Percentiles rank a stretch among this genome's conserved stretches.
These are phyloP conservation scores for Psophia crepitans DNA, from an alignment of 2,113 vertebrate genomes.

Conservation along the genomic window DNA sequence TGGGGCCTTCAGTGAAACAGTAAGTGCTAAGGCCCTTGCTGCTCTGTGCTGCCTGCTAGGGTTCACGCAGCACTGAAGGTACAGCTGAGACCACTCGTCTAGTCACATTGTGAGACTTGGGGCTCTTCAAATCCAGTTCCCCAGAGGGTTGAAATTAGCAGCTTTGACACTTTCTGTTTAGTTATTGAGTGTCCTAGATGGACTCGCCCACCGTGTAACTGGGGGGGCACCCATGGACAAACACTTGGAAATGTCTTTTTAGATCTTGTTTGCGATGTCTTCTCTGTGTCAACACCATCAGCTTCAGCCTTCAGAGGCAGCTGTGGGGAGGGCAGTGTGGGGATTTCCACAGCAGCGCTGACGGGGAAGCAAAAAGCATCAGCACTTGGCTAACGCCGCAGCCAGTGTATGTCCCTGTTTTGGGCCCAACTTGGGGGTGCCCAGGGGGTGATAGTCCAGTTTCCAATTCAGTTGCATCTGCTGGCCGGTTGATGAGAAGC, in stretches of 20 bases:
- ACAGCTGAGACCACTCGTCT: neutral
- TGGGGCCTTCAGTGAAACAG: neutral
- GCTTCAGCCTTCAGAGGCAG: neutral
- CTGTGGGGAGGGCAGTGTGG: neutral
- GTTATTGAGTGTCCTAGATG: neutral
- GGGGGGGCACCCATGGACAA: neutral
- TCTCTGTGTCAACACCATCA: neutral
- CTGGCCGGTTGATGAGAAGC: neutral
- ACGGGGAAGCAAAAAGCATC: neutral
- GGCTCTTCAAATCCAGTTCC: neutral
- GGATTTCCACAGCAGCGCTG: neutral
- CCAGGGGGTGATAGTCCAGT: neutral
- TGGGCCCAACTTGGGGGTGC: neutral
- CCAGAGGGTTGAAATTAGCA: neutral
- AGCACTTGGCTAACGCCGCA: neutral
- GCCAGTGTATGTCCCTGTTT: neutral
- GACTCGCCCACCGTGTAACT: neutral
- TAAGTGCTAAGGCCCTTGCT: neutral
- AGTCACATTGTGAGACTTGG: neutral
- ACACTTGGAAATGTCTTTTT: neutral
- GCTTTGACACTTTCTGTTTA: neutral
- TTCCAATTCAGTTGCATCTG: neutral
- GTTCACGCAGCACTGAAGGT: neutral
- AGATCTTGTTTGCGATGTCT: neutral
- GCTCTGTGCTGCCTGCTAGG: neutral